Base-by-base conservation (phyloP, 1,140 invertebrate species). In the Charaxes varanes region DNA sequence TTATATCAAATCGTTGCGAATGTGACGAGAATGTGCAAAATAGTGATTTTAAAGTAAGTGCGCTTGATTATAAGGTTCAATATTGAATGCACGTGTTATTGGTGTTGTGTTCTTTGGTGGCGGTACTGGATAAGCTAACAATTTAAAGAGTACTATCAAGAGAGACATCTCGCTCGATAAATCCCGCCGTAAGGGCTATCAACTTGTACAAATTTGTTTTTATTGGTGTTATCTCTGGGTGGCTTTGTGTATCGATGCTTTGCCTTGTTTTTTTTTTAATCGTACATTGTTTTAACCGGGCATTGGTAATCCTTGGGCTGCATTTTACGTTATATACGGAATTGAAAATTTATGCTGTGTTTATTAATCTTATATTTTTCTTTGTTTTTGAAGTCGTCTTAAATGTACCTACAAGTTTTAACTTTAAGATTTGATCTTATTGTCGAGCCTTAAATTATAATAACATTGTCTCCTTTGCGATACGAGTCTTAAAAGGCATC, bases 171-270 rank as follows among this genome's bases (percentile, higher is more conserved):
- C 53, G 61, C 36, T 31, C 66, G 70, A 81, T 81, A 79, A 81
- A 81, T 79, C 66, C 71, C 60, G 55, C 46, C 63, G 53, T 53
- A 55, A 57, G 60, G 51, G 50, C 60, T 62, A 74, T 78, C 68
- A 65, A 71, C 44, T 59, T 49, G 61, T 64, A 77, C 71, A 77
- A 74, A 71, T 74, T 78, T 69, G 70, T 81, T 73, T 78, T 79
- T 79, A 76, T 79, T 71, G 70, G 36, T 69, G 65, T 72, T 67
- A 72, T 64, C 62, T 69, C 59, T 79, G 74, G 74, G 74, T 81
- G 74, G 74, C 50, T 76, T 62, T 67, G 47, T 72, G 58, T 71
- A 57, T 63, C 53, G 47, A 58, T 53, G 46, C 37, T 59, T 68
- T 63, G 28, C 21, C 26, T 53, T 53, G 33, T 45, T 56, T 47